Base-by-base conservation (phyloP, 2,888 invertebrate species). In the Nomada fucata region DNA sequence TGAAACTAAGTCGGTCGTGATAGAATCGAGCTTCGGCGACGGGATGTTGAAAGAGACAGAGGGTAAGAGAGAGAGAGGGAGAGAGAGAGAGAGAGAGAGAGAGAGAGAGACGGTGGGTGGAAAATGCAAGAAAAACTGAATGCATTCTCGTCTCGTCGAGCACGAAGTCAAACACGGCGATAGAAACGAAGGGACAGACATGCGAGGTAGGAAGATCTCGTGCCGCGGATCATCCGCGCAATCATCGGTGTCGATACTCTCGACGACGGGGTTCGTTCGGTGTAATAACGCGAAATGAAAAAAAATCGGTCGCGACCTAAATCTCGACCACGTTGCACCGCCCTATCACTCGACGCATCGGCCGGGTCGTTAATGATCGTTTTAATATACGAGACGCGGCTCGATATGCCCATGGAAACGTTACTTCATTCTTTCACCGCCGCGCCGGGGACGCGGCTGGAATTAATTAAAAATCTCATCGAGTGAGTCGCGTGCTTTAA, bases 261-360 rank as follows among this genome's bases (percentile, higher is more conserved):
- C 61, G 76, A 65, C 64, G 36, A 36, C 50, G 60, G 10, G 53
- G 15, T 23, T 61, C 64, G n/a, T 26, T 29, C 42, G 74, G 77
- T 52, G 53, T 53, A 76, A 79, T 72, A 71, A 76, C 59, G 67
- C 44, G 59, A 57, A 68, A 75, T 59, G 67, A 53, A 76, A 78
- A 78, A 77, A 85, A 82, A 84, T 82, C 79, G 84, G 65, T 72
- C 84, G 76, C 76, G 79, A 82, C 79, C 82, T 63, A 84, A 74
- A 82, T 82, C 70, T 47, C 52, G 50, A 64, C 23, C 53, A 29
- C 44, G 55, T 73, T 52, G 44, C 70, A 52, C 23, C 75, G 55
- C 57, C 53, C 57, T 79, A 84, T 74, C 71, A 47, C 47, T 68
- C 71, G 70, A 52, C 64, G 29, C 57, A 76, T 76, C 77, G 65